Evolutionary conservation across 1,140 invertebrate genomes (phyloP).

Genomic region (Tetragnatha versicolor): DNA sequence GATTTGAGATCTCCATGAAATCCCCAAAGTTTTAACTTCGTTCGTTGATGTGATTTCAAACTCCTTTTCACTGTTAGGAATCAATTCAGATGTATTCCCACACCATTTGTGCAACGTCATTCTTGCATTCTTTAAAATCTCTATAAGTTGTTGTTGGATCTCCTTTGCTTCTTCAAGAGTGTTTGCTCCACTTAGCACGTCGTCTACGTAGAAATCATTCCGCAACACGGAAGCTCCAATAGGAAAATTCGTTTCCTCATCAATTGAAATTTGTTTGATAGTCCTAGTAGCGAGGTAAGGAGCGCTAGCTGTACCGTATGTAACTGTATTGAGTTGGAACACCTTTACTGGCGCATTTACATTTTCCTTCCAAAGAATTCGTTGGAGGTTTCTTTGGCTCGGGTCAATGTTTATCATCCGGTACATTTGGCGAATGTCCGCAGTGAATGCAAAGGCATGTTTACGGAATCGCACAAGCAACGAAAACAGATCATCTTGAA

Average conservation of each 20-base stretch:
- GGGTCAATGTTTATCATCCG: not conserved
- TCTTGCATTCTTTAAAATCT: not conserved
- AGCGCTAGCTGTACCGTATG: not conserved
- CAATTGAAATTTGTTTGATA: not conserved
- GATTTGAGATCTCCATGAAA: too few relatives aligned
- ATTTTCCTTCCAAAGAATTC: slow-evolving; percentile 63
- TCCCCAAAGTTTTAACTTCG: not conserved
- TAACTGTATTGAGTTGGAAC: slow-evolving; percentile 57
- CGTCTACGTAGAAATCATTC: not conserved
- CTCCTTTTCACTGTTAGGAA: not conserved
- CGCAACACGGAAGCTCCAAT: not conserved
- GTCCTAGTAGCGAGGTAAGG: not conserved
- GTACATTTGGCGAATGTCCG: slow-evolving; percentile 17
- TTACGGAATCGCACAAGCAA: not conserved
- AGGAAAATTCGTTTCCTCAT: not conserved
- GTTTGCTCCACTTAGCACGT: slow-evolving; percentile 54
- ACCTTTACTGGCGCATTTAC: slow-evolving; percentile 56
- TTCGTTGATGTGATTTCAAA: not conserved
- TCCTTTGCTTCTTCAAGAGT: not conserved
- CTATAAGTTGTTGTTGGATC: not conserved
- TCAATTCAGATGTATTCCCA: not conserved
- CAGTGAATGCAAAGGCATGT: slow-evolving; percentile 3
- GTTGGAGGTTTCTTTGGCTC: slow-evolving; percentile 58
- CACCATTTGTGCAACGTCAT: not conserved
- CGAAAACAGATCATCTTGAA: slow-evolving; percentile 21